Evolutionary conservation across 2,888 invertebrate species (phyloP).

Genomic region (Leptarthrus brevirostris): DNA sequence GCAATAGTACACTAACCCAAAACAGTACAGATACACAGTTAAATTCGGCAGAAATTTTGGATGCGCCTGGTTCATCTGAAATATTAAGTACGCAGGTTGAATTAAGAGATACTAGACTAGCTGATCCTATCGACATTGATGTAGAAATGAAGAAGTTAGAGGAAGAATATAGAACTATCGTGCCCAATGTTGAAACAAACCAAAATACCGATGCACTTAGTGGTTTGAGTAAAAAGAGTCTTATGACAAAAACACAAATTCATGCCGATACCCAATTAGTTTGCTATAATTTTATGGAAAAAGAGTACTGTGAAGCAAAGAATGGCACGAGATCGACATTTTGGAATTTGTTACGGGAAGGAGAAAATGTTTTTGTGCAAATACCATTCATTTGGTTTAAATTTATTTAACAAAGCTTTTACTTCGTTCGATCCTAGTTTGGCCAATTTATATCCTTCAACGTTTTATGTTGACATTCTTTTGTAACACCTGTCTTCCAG

Average conservation of each 20-base stretch:
- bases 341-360: conserved; percentile 61
- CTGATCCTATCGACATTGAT: conserved; percentile 60
- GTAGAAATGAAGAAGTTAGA: conserved; percentile 62
- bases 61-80: background rate
- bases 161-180: conserved; percentile 60
- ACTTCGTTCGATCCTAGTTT: background rate
- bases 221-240: conserved; percentile 50
- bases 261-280: conserved; percentile 53
- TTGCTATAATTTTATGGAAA: conserved; percentile 62
- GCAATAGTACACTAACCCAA: conserved; percentile 65
- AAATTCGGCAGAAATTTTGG: background rate
- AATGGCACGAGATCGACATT: conserved; percentile 58
- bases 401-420: conserved; percentile 56
- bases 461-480: background rate
- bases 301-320: conserved; percentile 58
- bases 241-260: conserved; percentile 32
- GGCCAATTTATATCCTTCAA: background rate
- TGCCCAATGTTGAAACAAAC: conserved; percentile 57
- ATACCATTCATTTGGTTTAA: conserved; percentile 60
- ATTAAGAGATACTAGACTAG: conserved; percentile 15
- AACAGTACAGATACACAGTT: conserved; percentile 22
- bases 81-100: too few species aligned
- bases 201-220: conserved; percentile 55
- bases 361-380: conserved; percentile 58
- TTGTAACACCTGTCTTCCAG: conserved; percentile 31